Conservation (phyloP, 2,888 invertebrate species). For the Cerceris ruficornis region DNA sequence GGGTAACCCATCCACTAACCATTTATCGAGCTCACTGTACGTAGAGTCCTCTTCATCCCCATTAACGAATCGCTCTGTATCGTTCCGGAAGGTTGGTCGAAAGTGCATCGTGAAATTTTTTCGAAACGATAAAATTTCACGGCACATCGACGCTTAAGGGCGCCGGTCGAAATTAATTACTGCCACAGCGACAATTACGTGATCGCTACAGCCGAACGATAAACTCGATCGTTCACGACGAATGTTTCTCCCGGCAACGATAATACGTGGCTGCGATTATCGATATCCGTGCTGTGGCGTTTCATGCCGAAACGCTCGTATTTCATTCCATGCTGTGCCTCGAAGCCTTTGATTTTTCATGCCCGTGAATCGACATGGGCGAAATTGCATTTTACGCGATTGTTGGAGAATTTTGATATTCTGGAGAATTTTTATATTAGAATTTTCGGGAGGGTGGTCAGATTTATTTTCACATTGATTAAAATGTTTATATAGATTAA, state of each 20-base stretch:
- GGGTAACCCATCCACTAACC: too few species aligned
- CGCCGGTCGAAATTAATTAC: conserved; percentile 26
- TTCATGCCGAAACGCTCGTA: not conserved
- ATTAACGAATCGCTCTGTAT: conserved; percentile 2
- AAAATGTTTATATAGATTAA: too few species aligned
- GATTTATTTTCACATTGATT: too few species aligned
- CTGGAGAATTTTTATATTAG: too few species aligned
- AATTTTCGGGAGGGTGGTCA: too few species aligned
- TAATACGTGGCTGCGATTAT: conserved; percentile 23
- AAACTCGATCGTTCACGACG: conserved; percentile 3
- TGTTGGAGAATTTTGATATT: too few species aligned
- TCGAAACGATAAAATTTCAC: conserved; percentile 19
- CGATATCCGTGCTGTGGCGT: not conserved
- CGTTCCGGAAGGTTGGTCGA: conserved; percentile 14
- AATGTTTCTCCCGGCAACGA: not conserved
- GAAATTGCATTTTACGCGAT: too few species aligned
- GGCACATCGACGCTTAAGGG: not conserved
- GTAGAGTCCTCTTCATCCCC: not conserved
- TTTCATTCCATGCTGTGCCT: not conserved
- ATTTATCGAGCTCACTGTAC: not conserved
- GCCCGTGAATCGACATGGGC: too few species aligned
- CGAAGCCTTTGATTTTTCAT: not conserved
- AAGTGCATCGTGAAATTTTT: conserved; percentile 23
- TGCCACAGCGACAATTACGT: conserved; percentile 27
- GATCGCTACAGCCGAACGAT: not conserved